Conservation (phyloP, 2,113 vertebrate genomes). For the Gavialis gangeticus region DNA sequence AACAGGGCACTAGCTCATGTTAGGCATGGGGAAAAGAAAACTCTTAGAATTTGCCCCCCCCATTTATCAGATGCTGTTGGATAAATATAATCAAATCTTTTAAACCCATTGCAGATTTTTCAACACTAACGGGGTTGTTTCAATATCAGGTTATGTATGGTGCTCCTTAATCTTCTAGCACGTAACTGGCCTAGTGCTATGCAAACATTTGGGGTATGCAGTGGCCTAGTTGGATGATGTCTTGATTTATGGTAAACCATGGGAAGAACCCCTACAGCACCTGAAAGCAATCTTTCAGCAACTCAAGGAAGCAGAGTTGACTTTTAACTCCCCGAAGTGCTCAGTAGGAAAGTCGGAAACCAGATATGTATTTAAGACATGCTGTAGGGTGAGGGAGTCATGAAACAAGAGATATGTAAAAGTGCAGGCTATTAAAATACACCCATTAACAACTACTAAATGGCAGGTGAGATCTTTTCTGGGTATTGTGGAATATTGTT, state of each 20-base stretch:
- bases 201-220: constrained; percentile 29
- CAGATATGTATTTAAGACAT: not conserved
- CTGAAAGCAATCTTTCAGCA: constrained; percentile 74
- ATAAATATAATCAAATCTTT: constrained; percentile 36
- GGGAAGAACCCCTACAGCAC: constrained; percentile 61
- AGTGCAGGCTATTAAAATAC: constrained; percentile 21
- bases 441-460: constrained; percentile 44
- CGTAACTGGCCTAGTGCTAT: not conserved
- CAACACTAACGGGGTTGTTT: constrained; percentile 37
- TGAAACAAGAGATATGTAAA: constrained; percentile 51
- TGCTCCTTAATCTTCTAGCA: constrained; percentile 38
- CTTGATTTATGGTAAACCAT: constrained; percentile 44
- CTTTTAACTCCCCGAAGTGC: constrained; percentile 47
- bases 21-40: not conserved
- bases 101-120: constrained; percentile 44
- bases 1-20: constrained; percentile 21
- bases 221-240: constrained; percentile 16
- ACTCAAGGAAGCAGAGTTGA: constrained; percentile 47
- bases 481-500: not conserved
- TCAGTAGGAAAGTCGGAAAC: constrained; percentile 53
- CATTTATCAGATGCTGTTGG: constrained; percentile 31
- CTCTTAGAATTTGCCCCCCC: not conserved
- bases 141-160: constrained; percentile 27
- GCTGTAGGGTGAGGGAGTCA: constrained; percentile 38
- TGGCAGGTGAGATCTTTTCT: constrained; percentile 58